These are phyloP conservation scores for Isotomurus palustris DNA, from an alignment of 2,888 invertebrate genomes.

Conservation along the genomic window DNA sequence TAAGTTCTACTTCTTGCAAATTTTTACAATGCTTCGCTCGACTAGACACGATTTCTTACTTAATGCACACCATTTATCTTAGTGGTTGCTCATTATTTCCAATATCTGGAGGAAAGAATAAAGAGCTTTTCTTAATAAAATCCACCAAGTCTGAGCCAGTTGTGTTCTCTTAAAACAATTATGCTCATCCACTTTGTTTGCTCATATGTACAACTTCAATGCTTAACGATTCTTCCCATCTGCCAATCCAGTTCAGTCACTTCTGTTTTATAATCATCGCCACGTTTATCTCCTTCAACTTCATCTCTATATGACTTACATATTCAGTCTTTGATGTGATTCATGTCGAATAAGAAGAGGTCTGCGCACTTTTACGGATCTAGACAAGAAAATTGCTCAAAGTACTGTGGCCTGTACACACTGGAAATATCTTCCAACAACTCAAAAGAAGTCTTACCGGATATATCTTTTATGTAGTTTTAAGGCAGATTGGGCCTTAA, in stretches of 20 bases:
- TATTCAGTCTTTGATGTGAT: background rate
- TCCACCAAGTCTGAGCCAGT: no score
- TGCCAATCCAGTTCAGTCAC: constrained; percentile 15
- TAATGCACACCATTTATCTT: constrained; percentile 1
- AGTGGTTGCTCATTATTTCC: constrained; percentile 6
- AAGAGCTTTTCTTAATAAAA: no score
- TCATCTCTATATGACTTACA: background rate
- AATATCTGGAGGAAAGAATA: constrained; percentile 14
- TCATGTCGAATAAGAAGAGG: constrained; percentile 7
- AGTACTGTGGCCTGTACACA: no score
- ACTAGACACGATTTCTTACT: constrained; percentile 17
- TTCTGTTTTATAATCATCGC: background rate
- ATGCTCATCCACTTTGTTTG: background rate
- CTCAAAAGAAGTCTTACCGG: no score
- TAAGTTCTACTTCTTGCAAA: no score
- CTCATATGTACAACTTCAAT: background rate
- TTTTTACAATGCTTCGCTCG: constrained; percentile 5
- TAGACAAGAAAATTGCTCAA: no score
- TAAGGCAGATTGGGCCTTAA: no score
- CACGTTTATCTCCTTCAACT: background rate
- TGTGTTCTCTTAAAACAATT: background rate
- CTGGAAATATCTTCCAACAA: no score
- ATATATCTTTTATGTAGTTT: no score
- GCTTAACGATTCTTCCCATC: background rate
- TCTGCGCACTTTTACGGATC: constrained; percentile 37